Percentiles rank a stretch among this genome's conserved stretches.
phyloP scores from a whole-genome alignment of 2,888 invertebrate species.

The Drosophila ezoana region DNA sequence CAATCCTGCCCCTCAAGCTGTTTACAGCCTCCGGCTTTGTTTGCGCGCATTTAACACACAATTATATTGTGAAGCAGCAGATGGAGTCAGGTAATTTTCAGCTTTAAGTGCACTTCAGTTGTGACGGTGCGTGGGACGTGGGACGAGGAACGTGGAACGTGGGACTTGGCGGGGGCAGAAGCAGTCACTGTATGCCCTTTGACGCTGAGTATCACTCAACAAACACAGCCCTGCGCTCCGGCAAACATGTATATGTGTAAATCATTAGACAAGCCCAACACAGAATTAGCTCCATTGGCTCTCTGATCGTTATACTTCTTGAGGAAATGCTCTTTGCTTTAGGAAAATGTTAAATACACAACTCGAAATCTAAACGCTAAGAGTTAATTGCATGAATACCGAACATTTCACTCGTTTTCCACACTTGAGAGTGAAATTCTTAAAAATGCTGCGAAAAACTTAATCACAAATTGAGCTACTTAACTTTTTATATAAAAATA shows the following conservation, averaged over 20 bases:
- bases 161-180: not conserved
- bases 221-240: slow-evolving; percentile 33
- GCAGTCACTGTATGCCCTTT: slow-evolving; percentile 33
- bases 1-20: not conserved
- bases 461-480: no score
- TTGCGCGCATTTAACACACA: slow-evolving; percentile 66
- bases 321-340: not conserved
- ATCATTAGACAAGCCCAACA: slow-evolving; percentile 49
- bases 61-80: slow-evolving; percentile 57
- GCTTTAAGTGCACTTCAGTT: slow-evolving; percentile 58
- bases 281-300: not conserved
- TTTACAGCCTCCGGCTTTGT: slow-evolving; percentile 38
- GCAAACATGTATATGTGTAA: slow-evolving; percentile 55
- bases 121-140: not conserved
- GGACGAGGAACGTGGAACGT: not conserved
- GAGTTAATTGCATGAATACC: no score
- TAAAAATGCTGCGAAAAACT: no score
- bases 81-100: slow-evolving; percentile 71
- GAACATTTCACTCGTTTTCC: no score
- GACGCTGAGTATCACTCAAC: slow-evolving; percentile 35
- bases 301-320: slow-evolving; percentile 6
- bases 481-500: no score
- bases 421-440: no score
- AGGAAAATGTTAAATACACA: not conserved
- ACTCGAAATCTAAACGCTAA: no score